A percentile compares a stretch with the other conserved stretches of the same genome.
Evolutionary conservation across 2,797 vertebrate species (phyloP).

Genomic region (Alcedo quadribrachys): DNA sequence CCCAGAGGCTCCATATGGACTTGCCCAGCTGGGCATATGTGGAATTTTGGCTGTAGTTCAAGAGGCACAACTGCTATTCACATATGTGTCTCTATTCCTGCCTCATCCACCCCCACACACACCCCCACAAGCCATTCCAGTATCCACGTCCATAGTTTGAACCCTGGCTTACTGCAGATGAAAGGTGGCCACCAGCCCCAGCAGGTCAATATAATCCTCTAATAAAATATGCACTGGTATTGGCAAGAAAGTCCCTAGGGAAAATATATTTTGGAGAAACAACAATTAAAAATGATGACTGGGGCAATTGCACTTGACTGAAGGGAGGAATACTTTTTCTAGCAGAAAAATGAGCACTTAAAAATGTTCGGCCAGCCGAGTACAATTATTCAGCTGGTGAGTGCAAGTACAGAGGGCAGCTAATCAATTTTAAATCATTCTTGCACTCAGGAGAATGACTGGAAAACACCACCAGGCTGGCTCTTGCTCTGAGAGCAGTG

Average conservation of each 20-base stretch:
- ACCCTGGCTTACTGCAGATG: not conserved
- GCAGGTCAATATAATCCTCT: not conserved
- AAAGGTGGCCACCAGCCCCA: not conserved
- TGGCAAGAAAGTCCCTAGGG: slow-evolving; percentile 5
- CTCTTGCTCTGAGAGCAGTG: not conserved
- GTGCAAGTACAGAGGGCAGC: not conserved
- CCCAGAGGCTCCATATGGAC: slow-evolving; percentile 42
- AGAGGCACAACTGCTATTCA: slow-evolving; percentile 7
- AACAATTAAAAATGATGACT: slow-evolving; percentile 13
- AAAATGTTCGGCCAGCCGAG: slow-evolving; percentile 13
- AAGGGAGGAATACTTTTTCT: slow-evolving; percentile 27
- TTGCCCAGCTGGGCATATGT: slow-evolving; percentile 22
- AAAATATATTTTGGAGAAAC: slow-evolving; percentile 10
- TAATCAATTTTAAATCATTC: not conserved
- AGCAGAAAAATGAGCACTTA: slow-evolving; percentile 56
- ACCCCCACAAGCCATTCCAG: not conserved
- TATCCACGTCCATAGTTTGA: not conserved
- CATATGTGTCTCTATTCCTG: not conserved
- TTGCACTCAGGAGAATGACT: not conserved
- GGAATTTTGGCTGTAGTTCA: slow-evolving; percentile 37
- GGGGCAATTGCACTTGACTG: slow-evolving; percentile 15
- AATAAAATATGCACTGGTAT: not conserved
- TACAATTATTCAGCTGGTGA: not conserved
- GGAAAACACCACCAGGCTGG: not conserved
- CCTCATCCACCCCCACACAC: not conserved